phyloP scores from a whole-genome alignment of 1,140 invertebrate species.

The Caenorhabditis briggsae region DNA sequence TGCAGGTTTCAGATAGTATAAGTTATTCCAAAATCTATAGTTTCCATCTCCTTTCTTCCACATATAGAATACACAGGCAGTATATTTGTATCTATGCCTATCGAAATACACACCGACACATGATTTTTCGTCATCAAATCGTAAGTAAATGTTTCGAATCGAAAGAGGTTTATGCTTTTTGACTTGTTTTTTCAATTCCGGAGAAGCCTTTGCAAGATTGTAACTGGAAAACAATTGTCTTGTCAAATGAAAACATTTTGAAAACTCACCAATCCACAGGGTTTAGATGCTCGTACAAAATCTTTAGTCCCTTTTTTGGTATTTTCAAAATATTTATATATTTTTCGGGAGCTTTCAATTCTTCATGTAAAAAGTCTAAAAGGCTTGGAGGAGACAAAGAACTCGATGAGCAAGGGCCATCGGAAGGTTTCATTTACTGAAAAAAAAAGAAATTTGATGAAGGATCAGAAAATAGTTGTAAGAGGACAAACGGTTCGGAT shows the following conservation, averaged over 20 bases:
- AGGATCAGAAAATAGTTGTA: not conserved
- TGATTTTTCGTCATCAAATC: slow-evolving; percentile 45
- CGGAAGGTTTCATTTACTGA: too few species aligned
- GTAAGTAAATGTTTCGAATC: not conserved
- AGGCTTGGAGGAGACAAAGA: not conserved
- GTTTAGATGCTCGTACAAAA: not conserved
- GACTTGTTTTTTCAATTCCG: not conserved
- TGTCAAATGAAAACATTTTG: not conserved
- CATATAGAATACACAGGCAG: slow-evolving; percentile 2
- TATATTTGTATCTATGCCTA: not conserved
- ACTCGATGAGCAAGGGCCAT: too few species aligned
- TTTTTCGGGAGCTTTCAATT: not conserved
- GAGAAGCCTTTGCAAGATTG: not conserved
- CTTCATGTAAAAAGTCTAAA: not conserved
- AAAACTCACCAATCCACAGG: slow-evolving; percentile 22
- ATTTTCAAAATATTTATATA: not conserved
- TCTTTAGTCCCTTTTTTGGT: not conserved
- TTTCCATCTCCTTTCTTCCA: slow-evolving; percentile 8
- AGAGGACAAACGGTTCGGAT: not conserved
- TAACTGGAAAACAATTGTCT: not conserved
- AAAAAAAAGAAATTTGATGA: too few species aligned
- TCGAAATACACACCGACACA: slow-evolving; percentile 10
- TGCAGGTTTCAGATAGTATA: not conserved
- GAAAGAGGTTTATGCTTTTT: not conserved
- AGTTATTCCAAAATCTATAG: not conserved